These are phyloP conservation scores for Pegoplata infirma DNA, from an alignment of 2,888 invertebrate genomes.

Conservation along the genomic window DNA sequence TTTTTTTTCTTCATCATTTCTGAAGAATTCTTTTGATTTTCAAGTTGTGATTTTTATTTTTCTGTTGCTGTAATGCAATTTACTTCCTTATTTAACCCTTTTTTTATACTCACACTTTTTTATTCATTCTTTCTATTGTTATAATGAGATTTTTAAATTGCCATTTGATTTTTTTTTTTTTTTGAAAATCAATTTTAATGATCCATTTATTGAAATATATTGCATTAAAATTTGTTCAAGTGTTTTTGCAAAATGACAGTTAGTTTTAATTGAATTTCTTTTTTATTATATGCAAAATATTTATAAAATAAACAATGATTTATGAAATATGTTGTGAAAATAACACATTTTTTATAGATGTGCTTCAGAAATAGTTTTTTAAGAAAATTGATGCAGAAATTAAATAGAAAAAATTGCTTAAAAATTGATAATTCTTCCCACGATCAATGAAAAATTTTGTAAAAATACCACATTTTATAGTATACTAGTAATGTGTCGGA, in stretches of 20 bases:
- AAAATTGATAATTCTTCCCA: no score
- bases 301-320: background rate
- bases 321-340: no score
- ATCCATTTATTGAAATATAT: constrained; percentile 62
- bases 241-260: constrained; percentile 49
- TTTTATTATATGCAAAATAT: background rate
- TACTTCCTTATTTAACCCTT: constrained; percentile 52
- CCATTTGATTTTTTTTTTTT: constrained; percentile 25
- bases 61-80: constrained; percentile 57
- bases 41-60: constrained; percentile 29
- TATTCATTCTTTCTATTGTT: constrained; percentile 52
- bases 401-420: no score
- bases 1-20: constrained; percentile 24
- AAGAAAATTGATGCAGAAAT: no score
- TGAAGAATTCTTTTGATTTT: constrained; percentile 36
- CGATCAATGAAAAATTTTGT: no score
- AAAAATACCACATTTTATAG: no score
- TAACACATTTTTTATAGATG: no score
- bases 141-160: constrained; percentile 44
- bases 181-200: constrained; percentile 68
- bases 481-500: no score
- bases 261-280: no score
- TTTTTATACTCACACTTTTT: background rate
- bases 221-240: constrained; percentile 51
- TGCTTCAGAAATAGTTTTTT: no score